These are phyloP conservation scores for Saccostrea cuccullata DNA, from an alignment of 1,140 invertebrate species.

Conservation along the genomic window DNA sequence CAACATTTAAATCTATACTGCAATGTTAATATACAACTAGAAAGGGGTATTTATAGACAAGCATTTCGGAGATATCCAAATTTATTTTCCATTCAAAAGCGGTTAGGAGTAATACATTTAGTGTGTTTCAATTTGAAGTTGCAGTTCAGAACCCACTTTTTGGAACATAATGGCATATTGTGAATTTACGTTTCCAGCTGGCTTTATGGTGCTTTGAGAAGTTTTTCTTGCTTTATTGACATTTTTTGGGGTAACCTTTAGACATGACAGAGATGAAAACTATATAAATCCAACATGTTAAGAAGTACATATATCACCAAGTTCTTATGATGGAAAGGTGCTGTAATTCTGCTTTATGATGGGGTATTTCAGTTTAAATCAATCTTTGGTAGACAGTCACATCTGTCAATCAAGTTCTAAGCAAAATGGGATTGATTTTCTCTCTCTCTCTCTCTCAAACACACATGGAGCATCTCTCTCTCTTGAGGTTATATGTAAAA, in stretches of 20 bases:
- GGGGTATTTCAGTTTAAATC: background rate
- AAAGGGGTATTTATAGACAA: background rate
- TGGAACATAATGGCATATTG: constrained; percentile 14
- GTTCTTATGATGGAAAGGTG: too few relatives aligned
- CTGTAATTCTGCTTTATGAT: background rate
- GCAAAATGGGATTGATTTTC: too few relatives aligned
- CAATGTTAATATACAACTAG: background rate
- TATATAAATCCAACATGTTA: background rate
- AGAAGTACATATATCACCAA: background rate
- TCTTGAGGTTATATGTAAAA: background rate
- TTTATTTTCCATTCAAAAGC: constrained; percentile 24
- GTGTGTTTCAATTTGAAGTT: background rate
- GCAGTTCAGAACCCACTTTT: background rate
- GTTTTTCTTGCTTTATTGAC: constrained; percentile 6
- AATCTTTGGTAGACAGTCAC: background rate
- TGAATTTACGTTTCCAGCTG: constrained; percentile 2
- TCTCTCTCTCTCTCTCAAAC: background rate
- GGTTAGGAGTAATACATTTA: background rate
- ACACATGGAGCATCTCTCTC: background rate
- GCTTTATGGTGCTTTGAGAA: background rate
- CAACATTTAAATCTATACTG: background rate
- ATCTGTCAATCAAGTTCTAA: background rate
- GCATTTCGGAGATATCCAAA: background rate
- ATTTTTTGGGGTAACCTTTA: background rate
- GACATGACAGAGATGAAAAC: background rate